Base-by-base conservation (phyloP, 1,140 invertebrate genomes). In the Tetragnatha versicolor region DNA sequence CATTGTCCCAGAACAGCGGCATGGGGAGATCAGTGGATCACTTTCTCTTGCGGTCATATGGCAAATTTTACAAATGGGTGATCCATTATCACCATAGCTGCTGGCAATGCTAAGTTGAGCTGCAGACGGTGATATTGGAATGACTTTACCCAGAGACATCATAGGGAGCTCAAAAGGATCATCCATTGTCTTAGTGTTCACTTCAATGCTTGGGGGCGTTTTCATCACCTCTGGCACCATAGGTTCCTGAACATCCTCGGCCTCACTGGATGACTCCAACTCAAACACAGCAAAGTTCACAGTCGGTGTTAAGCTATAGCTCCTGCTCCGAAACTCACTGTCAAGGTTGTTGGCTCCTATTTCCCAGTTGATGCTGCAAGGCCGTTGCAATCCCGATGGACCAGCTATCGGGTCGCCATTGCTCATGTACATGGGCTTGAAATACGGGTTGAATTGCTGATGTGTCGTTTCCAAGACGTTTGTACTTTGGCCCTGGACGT, bases 21-120 rank as follows among this genome's bases (percentile, higher is more conserved):
- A 89, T 1, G 89, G 89, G 12, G 87, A 87, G 73, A 89, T 88
- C 22, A 89, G 83, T 17, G 85, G 84, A 81, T 89, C 87, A 20
- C 85, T 84, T 20, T 86, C 85, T 72, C 85, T 85, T 31, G 85
- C 85, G 9, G 86, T 86, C 80, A 87, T 81, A 80, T 89, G 88
- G 80, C 88, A 89, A 51, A 89, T 88, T 27, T 88, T 83, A 82
- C 88, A 89, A 51, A 87, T 85, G 0, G 88, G 87, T n/a, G 86
- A 80, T 6, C 84, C 84, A 35, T 79, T 66, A 42, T 82, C 82
- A 65, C 81, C 82, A 39, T 75, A 77, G 10, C 66, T 81, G 60
- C 77, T 79, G 12, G 81, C 77, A 45, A 82, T 72, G 37, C 79
- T 81, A 20, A 82, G 42, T 47, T 80, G 65, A 76, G 80, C 80